Base-by-base conservation (phyloP, 2,113 vertebrate species). In the Anolis carolinensis region DNA sequence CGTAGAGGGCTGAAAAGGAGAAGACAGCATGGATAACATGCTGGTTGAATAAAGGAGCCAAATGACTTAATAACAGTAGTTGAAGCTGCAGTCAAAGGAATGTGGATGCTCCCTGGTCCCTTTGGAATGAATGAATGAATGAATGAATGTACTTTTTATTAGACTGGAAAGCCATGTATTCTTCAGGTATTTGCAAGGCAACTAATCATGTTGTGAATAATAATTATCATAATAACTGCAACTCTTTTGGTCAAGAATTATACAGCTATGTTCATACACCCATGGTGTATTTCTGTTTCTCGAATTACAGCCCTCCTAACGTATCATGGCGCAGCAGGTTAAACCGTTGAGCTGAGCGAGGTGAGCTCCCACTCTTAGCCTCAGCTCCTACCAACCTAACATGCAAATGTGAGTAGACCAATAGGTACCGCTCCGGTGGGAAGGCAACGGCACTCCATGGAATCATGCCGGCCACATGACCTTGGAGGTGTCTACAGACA, bases 31-130 rank as follows among this genome's bases (percentile, higher is more conserved):
- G 73, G 62, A 82, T 76, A 50, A 67, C 48, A 30, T 32, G 21
- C 20, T 11, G 52, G 59, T 2, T 77, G 23, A n/a, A 72, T 21
- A 36, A 81, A 50, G 36, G 10, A 1, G 34, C 3, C 36, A 83
- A 3, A 18, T 2, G n/a, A 87, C n/a, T 25, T 86, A 77, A 73
- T 81, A 50, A 88, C 88, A 79, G 23, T 81, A 27, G 25, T 21
- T 48, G 79, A 0, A 11, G 39, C 20, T 50, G 81, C 32, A 14
- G 55, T 59, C 23, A 89, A 89, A 84, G 34, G 81, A 84, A 71
- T 10, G 23, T 73, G 32, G 68, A 21, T 36, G 21, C 50, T 27
- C 55, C 50, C 48, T 73, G 68, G 32, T 5, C 48, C 11, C 20
- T 52, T 75, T 39, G 18, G 59, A 68, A 32, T 21, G 27, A n/a